Base-by-base conservation (phyloP, 2,113 vertebrate species). In the Pongo abelii region DNA sequence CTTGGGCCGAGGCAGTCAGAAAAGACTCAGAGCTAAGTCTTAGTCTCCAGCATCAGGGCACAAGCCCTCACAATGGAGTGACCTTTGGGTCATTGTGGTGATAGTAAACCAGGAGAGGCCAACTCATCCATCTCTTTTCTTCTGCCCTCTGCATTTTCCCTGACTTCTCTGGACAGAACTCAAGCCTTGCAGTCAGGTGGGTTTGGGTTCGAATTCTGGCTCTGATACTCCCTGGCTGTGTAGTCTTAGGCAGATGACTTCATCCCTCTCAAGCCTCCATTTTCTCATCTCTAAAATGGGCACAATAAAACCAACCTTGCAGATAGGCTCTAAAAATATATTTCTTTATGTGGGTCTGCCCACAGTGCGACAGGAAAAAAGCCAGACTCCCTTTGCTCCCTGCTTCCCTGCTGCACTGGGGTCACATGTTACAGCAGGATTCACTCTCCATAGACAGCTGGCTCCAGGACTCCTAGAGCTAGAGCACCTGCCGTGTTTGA, bases 231-330 rank as follows among this genome's bases (percentile, higher is more conserved):
- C 59, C 50, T 40, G 9, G 5, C 72, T 25, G 8, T 12, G 8
- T 74, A 3, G 10, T 83, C 52, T 69, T 61, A 64, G 17, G 59
- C 55, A 43, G 32, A n/a, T 5, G 46, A 43, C 40, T 61, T 52
- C 43, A n/a, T 84, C 79, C 38, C n/a, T 67, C 48, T 38, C 2
- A 0, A 48, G 69, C 40, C 69, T 97, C 64, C 8, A 1, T 50
- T 69, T 83, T 59, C 16, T 32, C 38, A 32, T 84, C 67, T 85
- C 57, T 93, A 50, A 85, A 74, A 48, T 40, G 87, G 67, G 70
- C 5, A 9, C 9, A 1, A 1, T 72, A 30, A 74, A 16, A 5
- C 38, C 17, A 5, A 0, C 78, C 74, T 55, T 27, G 17, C 55
- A 74, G 46, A 23, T 16, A 8, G 50, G 8, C 50, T 74, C 81